Base-by-base conservation (phyloP, 2,888 invertebrate species). In the Drosophila birchii region DNA sequence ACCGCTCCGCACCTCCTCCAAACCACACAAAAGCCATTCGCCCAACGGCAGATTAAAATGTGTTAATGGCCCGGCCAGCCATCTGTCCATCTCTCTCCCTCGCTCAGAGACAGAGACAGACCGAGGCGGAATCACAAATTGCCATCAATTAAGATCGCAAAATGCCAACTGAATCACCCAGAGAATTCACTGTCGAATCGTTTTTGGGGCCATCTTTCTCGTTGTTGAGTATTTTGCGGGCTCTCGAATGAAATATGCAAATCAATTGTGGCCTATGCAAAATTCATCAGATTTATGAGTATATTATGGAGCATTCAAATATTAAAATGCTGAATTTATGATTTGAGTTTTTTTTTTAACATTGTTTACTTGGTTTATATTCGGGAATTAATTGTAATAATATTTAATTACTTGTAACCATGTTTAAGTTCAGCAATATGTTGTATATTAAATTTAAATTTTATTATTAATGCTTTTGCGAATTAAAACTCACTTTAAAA, bases 31-130 rank as follows among this genome's bases (percentile, higher is more conserved):
- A 78, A 78, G 72, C 78, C 86, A 88, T 80, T 59, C 86, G 88
- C 72, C 74, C 64, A 74, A 75, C 73, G 69, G 78, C 80, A 83
- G 88, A 86, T 89, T 89, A 90, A 89, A 90, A 88, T 90, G 90
- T 88, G 90, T 88, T 90, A 90, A 89, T 90, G 88, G 89, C 69
- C 74, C 62, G 56, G 39, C 60, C 43, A 38, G 11, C 67, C 47
- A 59, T 43, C 45, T 49, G 49, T 23, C 49, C 44, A 49, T 34
- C 36, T 43, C 23, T 49, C 34, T 20, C 18, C 44, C 45, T 23
- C 45, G 3, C 2, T 34, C 39, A 3, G 45, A 23, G 18, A 12
- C 23, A 20, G 32, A 7, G 36, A 16, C 29, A 44, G 34, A 26
- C 14, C 26, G 55, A 69, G 63, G 51, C 54, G 61, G 60, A 68